These are phyloP conservation scores for Stenchaetothrips biformis DNA, from an alignment of 2,888 invertebrate species.

Conservation along the genomic window DNA sequence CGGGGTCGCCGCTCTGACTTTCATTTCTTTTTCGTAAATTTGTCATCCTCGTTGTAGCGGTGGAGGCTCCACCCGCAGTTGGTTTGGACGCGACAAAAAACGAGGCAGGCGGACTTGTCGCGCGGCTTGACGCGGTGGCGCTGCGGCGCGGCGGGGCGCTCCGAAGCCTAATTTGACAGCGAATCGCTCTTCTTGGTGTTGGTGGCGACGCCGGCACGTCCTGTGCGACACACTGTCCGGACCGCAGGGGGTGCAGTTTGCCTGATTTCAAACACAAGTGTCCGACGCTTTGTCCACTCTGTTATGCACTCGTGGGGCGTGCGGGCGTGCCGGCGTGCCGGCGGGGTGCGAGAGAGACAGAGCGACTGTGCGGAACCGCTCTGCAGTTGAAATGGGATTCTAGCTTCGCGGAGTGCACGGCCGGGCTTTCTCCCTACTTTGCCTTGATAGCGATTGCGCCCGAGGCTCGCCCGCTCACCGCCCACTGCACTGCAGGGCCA, in stretches of 20 bases:
- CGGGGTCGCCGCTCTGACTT: background rate
- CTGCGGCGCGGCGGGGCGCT: background rate
- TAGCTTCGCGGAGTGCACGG: background rate
- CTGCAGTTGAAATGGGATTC: background rate
- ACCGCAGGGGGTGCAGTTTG: no score
- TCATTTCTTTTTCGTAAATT: background rate
- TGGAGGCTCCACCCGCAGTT: background rate
- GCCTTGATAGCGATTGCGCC: background rate
- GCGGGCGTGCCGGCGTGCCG: no score
- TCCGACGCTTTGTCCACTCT: no score
- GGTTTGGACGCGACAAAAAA: background rate
- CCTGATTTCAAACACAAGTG: no score
- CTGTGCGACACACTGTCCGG: no score
- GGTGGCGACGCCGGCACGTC: no score
- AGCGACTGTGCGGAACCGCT: background rate
- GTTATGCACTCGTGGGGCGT: no score
- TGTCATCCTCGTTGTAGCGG: background rate
- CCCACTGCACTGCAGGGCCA: background rate
- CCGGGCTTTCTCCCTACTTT: constrained; percentile 13
- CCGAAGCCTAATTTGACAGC: constrained; percentile 9
- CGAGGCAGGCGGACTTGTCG: background rate
- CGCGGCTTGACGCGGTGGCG: background rate
- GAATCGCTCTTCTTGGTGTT: background rate
- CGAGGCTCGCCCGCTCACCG: background rate
- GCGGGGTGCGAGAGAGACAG: background rate